These are phyloP conservation scores for Diceros bicornis DNA, from an alignment of 2,797 vertebrate species.

Conservation along the genomic window DNA sequence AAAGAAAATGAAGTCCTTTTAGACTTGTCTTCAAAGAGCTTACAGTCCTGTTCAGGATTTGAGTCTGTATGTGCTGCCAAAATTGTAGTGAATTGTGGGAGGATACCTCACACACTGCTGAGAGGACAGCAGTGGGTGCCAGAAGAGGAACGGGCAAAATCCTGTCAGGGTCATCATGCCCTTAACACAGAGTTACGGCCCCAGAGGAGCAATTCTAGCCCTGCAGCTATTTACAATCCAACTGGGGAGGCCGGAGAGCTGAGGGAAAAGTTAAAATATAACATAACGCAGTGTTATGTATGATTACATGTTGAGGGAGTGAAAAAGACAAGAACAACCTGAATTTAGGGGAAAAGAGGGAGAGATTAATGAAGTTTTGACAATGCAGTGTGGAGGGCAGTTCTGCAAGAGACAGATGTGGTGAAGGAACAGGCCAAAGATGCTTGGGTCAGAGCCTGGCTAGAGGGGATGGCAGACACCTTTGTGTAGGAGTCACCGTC, in stretches of 20 bases:
- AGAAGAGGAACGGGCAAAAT: not conserved
- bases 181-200: not conserved
- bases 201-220: not conserved
- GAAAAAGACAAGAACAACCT: slow-evolving; percentile 16
- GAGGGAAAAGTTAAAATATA: not conserved
- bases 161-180: not conserved
- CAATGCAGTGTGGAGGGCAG: not conserved
- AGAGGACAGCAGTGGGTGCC: too few species aligned
- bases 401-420: not conserved
- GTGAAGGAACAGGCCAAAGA: not conserved
- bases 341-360: not conserved
- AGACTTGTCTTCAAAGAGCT: not conserved
- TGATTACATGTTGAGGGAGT: not conserved
- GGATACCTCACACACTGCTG: not conserved
- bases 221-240: not conserved
- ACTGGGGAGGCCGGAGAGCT: not conserved
- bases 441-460: not conserved
- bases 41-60: not conserved
- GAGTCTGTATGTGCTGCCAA: not conserved
- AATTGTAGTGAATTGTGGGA: not conserved
- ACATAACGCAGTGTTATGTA: not conserved
- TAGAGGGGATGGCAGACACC: not conserved
- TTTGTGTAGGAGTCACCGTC: not conserved
- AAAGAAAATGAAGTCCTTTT: not conserved
- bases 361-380: not conserved